Conservation (phyloP, 1,140 invertebrate genomes). For the Notospermus geniculatus region DNA sequence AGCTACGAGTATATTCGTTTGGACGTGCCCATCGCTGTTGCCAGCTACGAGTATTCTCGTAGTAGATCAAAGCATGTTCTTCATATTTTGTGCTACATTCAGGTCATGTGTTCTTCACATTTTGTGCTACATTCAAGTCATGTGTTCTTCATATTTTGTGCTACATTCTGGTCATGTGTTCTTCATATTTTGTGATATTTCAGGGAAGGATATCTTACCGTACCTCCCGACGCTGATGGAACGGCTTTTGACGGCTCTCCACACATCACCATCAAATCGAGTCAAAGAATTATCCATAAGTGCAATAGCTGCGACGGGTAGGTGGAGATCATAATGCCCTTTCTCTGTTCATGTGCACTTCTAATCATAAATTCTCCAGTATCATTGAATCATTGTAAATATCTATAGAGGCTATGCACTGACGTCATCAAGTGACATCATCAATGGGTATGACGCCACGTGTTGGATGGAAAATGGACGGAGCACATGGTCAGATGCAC, state of each 20-base stretch:
- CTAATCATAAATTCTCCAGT: no score
- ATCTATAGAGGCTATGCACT: no score
- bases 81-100: conserved; percentile 7
- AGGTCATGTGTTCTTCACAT: neutral
- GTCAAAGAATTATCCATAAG: conserved; percentile 69
- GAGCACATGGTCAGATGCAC: no score
- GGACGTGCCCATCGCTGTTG: no score
- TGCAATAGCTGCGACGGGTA: conserved; percentile 66
- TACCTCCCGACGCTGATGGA: conserved; percentile 74
- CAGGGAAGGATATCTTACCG: conserved; percentile 65
- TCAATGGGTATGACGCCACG: no score
- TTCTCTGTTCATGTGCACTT: neutral
- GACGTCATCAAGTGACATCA: no score
- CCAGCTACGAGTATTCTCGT: no score
- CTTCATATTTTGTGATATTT: conserved; percentile 11
- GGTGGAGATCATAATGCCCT: conserved; percentile 13
- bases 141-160: conserved; percentile 6
- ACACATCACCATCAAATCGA: conserved; percentile 58
- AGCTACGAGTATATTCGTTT: no score
- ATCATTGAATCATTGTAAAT: no score
- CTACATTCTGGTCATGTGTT: neutral
- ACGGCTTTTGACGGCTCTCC: conserved; percentile 64
- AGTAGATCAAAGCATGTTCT: no score
- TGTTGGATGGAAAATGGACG: no score
- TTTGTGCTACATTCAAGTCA: neutral